A percentile compares a stretch with the other conserved stretches of the same genome.
These are phyloP conservation scores for Unio delphinus DNA, from an alignment of 2,888 invertebrate species.

Conservation along the genomic window DNA sequence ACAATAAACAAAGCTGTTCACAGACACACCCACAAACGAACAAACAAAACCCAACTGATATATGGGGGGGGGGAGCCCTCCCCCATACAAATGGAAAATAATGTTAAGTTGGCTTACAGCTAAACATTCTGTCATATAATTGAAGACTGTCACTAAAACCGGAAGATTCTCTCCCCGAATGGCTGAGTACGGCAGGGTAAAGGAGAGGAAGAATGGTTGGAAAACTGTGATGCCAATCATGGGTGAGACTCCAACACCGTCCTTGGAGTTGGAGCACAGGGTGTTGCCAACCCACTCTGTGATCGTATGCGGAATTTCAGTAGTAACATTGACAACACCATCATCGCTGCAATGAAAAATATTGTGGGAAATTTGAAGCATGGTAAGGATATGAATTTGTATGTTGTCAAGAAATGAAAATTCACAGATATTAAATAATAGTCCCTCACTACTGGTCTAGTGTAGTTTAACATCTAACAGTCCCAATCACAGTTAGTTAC, in stretches of 20 bases:
- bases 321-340: constrained; percentile 33
- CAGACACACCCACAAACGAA: neutral
- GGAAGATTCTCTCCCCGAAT: constrained; percentile 79
- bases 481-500: no score
- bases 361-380: no score
- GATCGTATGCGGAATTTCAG: constrained; percentile 76
- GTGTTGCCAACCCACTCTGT: constrained; percentile 78
- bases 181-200: constrained; percentile 79
- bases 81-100: neutral
- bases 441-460: no score
- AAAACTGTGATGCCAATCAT: constrained; percentile 75
- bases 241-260: constrained; percentile 74
- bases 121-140: constrained; percentile 80
- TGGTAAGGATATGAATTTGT: no score
- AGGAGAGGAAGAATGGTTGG: constrained; percentile 84
- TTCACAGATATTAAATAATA: no score
- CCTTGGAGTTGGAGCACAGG: constrained; percentile 74
- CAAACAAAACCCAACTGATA: neutral
- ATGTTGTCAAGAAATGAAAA: no score
- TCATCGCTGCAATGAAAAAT: constrained; percentile 29
- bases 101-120: constrained; percentile 74
- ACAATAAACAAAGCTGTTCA: neutral
- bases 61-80: neutral
- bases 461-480: no score
- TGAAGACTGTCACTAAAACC: constrained; percentile 80